These are phyloP conservation scores for Bimastos eiseni DNA, from an alignment of 2,888 invertebrate genomes.

Conservation along the genomic window DNA sequence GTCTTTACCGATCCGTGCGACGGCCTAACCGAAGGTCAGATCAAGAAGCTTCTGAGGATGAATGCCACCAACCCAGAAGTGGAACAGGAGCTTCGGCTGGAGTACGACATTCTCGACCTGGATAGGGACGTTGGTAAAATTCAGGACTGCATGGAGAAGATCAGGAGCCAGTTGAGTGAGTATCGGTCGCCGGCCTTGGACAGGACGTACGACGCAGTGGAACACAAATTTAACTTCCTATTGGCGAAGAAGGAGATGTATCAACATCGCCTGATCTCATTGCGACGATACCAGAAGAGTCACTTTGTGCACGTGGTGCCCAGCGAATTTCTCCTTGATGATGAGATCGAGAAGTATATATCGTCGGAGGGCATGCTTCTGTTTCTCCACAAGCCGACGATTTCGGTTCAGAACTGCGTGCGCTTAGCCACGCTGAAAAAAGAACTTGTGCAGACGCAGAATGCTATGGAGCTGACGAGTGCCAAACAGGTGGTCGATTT, in stretches of 20 bases:
- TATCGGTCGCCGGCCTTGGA: not conserved
- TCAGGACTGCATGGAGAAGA: not conserved
- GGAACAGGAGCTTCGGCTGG: not conserved
- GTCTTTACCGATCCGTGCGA: not conserved
- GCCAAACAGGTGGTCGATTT: not conserved
- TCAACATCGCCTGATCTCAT: not conserved
- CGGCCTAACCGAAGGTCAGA: not conserved
- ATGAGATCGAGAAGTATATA: not conserved
- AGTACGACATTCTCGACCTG: not conserved
- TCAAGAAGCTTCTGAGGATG: not conserved
- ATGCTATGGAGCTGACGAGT: not conserved
- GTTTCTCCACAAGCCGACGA: not conserved
- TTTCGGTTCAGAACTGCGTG: not conserved
- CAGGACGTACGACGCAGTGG: not conserved
- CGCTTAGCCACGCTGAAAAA: not conserved
- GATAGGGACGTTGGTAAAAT: not conserved
- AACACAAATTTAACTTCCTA: not conserved
- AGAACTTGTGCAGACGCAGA: not conserved
- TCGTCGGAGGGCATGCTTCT: constrained; percentile 21
- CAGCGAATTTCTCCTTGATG: not conserved
- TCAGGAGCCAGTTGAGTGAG: not conserved
- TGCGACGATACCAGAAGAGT: not conserved
- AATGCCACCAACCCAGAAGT: not conserved
- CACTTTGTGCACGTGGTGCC: constrained; percentile 7
- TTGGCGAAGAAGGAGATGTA: not conserved